Base-by-base conservation (phyloP, 2,113 vertebrate species). In the Brachyhypopomus occidentalis region DNA sequence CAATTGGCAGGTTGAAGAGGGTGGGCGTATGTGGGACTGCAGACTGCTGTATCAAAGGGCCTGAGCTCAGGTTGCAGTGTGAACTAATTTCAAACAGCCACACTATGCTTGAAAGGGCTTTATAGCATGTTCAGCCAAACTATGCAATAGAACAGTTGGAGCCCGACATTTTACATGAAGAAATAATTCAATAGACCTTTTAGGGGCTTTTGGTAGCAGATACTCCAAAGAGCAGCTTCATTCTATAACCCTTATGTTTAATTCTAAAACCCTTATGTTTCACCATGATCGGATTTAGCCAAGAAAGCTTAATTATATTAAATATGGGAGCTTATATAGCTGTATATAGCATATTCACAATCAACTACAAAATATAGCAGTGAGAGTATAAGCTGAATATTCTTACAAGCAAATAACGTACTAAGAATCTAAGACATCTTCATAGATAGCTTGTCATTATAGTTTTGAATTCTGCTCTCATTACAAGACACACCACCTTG, bases 1-100 rank as follows among this genome's bases (percentile, higher is more conserved):
- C 27, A 14, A 58, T 22, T 76, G 73, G 72, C 74, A 60, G 75
- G 59, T 73, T 62, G 72, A 66, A 75, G 60, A 73, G 30, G 60
- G 70, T 30, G 56, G 38, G 45, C 30, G 34, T 67, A 23, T 77
- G 69, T 58, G 62, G 30, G 25, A 75, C 82, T 75, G 60, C 62
- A 78, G 77, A 80, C 79, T 80, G 77, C 66, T 38, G 71, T 76
- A 79, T 84, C 75, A 84, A 84, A 84, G 77, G 30, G 20, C 73
- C 60, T 75, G 55, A 71, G 73, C 64, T 56, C 36, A 27, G 38
- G 52, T 66, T 64, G 30, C 75, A 71, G 38, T 23, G 2, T 38
- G 41, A 58, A 56, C 36, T 71, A 52, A 79, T 60, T 55, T 76
- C 75, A 64, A 48, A 45, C 25, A 63, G 36, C 71, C 20, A 38